phyloP scores from a whole-genome alignment of 2,797 vertebrate genomes.

The Hyperoplus immaculatus region DNA sequence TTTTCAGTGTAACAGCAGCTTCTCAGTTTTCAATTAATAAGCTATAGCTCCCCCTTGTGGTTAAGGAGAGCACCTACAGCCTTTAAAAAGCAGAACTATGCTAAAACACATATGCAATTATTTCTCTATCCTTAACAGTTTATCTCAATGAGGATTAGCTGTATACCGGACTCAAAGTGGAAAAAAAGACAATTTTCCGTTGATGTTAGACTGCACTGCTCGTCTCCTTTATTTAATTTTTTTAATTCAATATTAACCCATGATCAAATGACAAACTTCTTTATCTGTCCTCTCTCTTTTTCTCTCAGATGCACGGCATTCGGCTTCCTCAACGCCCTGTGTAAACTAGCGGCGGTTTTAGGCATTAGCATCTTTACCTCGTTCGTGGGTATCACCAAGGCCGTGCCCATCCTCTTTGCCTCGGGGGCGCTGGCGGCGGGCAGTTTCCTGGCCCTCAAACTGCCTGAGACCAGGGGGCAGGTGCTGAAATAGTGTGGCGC shows the following conservation, averaged over 20 bases:
- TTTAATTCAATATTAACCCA: background rate
- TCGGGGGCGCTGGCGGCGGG: conserved; percentile 92
- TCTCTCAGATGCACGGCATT: conserved; percentile 92
- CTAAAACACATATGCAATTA: background rate
- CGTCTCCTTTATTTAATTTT: background rate
- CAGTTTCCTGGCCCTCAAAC: conserved; percentile 94
- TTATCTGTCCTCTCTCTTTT: background rate
- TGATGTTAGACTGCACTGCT: background rate
- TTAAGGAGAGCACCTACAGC: conserved; percentile 7
- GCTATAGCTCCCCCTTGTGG: conserved; percentile 65
- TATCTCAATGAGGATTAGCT: background rate
- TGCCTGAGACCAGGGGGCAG: conserved; percentile 95
- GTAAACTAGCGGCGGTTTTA: conserved; percentile 94
- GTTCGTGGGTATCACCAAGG: conserved; percentile 97
- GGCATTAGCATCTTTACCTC: conserved; percentile 99
- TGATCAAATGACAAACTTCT: background rate
- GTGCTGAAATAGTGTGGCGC: conserved; percentile 90
- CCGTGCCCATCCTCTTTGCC: conserved; percentile 95
- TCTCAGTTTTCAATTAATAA: conserved; percentile 4
- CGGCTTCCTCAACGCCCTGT: conserved; percentile 96
- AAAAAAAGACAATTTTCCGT: background rate
- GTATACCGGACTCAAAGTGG: background rate
- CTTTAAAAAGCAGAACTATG: background rate
- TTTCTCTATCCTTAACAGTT: background rate
- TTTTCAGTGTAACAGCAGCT: background rate